Evolutionary conservation across 1,140 invertebrate genomes (phyloP).

Genomic region (Pseudachorutes palmiensis): DNA sequence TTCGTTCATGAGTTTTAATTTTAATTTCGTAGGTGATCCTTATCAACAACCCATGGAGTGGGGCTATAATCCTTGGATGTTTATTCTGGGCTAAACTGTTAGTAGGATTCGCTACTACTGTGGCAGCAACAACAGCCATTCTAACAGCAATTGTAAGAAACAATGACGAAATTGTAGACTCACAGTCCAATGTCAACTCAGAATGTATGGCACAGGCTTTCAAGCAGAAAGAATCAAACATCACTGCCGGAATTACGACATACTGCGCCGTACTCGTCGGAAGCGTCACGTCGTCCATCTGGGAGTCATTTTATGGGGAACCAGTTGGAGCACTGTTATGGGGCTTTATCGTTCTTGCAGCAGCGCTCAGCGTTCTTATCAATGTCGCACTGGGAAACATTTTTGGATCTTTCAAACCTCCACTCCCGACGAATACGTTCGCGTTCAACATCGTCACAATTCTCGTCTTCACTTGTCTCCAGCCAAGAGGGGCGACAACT

Average conservation of each 20-base stretch:
- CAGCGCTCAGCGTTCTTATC: slow-evolving; percentile 37
- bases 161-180: not conserved
- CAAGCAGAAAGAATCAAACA: slow-evolving; percentile 38
- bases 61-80: slow-evolving; percentile 43
- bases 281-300: slow-evolving; percentile 41
- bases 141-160: slow-evolving; percentile 43
- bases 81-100: slow-evolving; percentile 38
- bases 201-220: slow-evolving; percentile 39
- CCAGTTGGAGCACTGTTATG: slow-evolving; percentile 19
- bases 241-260: slow-evolving; percentile 44
- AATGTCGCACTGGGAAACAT: slow-evolving; percentile 38
- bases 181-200: not conserved
- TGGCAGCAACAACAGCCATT: slow-evolving; percentile 43
- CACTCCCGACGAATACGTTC: slow-evolving; percentile 41
- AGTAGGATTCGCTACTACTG: slow-evolving; percentile 37
- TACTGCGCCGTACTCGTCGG: slow-evolving; percentile 47
- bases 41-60: slow-evolving; percentile 47
- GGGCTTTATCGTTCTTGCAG: slow-evolving; percentile 28
- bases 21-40: slow-evolving; percentile 42
- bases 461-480: slow-evolving; percentile 38
- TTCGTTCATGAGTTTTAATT: too few species aligned
- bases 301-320: slow-evolving; percentile 41
- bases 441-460: slow-evolving; percentile 43
- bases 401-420: slow-evolving; percentile 39
- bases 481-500: not conserved